Percentiles rank a stretch among this genome's conserved stretches.
These are phyloP conservation scores for Drosophila nigrodunni DNA, from an alignment of 1,140 invertebrate species.

Conservation along the genomic window DNA sequence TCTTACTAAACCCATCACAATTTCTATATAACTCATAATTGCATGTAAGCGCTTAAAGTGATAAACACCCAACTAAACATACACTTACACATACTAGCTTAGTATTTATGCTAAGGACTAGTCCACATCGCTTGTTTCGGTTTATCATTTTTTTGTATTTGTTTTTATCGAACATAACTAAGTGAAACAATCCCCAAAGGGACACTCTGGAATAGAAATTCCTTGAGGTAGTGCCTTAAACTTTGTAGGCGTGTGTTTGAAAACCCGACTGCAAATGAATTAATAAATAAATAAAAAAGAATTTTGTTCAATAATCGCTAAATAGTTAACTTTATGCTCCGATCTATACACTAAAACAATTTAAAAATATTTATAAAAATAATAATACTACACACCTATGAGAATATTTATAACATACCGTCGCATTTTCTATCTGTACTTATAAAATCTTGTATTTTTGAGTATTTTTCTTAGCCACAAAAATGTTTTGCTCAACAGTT, in stretches of 20 bases:
- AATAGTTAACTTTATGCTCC: constrained; percentile 78
- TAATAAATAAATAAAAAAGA: constrained; percentile 17
- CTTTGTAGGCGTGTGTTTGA: constrained; percentile 33
- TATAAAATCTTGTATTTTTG: constrained; percentile 59
- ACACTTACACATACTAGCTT: constrained; percentile 11
- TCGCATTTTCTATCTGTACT: constrained; percentile 65
- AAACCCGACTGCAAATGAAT: constrained; percentile 14
- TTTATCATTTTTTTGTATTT: constrained; percentile 5
- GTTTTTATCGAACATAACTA: constrained; percentile 22
- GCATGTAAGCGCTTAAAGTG: constrained; percentile 43
- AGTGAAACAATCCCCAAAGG: constrained; percentile 49
- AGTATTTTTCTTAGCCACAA: constrained; percentile 41
- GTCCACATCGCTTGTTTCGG: background rate
- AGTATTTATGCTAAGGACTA: background rate
- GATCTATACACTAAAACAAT: constrained; percentile 54
- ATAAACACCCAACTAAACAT: constrained; percentile 14
- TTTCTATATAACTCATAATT: background rate
- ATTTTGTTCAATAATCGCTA: constrained; percentile 61
- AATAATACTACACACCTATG: constrained; percentile 36
- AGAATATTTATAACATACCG: constrained; percentile 62
- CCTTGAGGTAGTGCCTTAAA: constrained; percentile 81
- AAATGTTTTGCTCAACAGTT: constrained; percentile 67
- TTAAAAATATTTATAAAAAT: constrained; percentile 1
- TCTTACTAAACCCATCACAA: constrained; percentile 15
- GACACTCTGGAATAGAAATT: constrained; percentile 71